Conservation (phyloP, 2,888 invertebrate genomes). For the Camponotus fellah region DNA sequence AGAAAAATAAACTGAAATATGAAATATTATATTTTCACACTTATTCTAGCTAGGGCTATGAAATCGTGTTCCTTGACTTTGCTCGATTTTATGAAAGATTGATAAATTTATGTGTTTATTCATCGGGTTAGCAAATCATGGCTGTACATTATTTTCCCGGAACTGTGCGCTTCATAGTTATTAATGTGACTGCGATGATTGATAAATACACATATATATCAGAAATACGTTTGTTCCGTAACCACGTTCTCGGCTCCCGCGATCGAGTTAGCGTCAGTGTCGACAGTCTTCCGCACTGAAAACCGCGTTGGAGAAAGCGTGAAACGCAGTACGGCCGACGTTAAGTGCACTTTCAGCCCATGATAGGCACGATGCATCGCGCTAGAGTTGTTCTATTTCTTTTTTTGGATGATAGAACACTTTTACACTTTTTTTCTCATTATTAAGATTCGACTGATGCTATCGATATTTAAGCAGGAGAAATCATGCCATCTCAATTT, state of each 20-base stretch:
- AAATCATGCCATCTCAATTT: neutral
- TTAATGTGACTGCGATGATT: constrained; percentile 37
- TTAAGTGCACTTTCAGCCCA: constrained; percentile 78
- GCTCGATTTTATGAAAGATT: neutral
- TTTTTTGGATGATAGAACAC: constrained; percentile 9
- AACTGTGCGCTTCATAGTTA: constrained; percentile 17
- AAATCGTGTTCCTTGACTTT: neutral
- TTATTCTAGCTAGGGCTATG: neutral
- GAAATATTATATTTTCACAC: neutral
- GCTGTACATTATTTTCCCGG: constrained; percentile 14
- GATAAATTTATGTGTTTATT: neutral
- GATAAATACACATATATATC: constrained; percentile 33
- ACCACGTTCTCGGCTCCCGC: constrained; percentile 38
- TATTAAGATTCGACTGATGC: neutral
- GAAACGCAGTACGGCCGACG: constrained; percentile 69
- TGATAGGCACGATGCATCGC: constrained; percentile 15
- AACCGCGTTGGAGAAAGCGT: constrained; percentile 82
- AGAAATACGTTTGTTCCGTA: constrained; percentile 47
- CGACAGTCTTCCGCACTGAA: constrained; percentile 68
- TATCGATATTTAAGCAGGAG: neutral
- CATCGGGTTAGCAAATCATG: neutral
- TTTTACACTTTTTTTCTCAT: constrained; percentile 20
- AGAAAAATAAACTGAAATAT: no score
- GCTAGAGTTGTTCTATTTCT: constrained; percentile 4
- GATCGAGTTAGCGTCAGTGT: constrained; percentile 22